Conservation (phyloP, 2,888 invertebrate genomes). For the Polyommatus iphigenia region DNA sequence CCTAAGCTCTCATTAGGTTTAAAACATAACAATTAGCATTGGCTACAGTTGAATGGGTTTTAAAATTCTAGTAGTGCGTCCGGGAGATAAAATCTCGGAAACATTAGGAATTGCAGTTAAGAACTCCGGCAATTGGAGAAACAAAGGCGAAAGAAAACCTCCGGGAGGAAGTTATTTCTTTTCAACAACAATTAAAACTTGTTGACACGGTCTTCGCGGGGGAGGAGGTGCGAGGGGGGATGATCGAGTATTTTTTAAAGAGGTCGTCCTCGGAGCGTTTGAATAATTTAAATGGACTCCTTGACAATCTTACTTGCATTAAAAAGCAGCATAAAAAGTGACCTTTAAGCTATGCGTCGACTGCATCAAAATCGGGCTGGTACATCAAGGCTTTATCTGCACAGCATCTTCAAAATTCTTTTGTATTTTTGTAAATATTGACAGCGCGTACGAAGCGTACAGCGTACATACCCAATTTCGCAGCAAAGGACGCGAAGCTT, state of each 20-base stretch:
- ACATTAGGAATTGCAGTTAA: conserved; percentile 32
- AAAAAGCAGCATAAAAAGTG: too few relatives aligned
- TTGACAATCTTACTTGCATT: background rate
- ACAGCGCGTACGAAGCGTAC: too few relatives aligned
- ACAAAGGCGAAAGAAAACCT: conserved; percentile 33
- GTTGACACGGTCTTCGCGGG: conserved; percentile 9
- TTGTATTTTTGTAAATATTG: too few relatives aligned
- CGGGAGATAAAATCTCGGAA: background rate
- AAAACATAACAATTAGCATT: background rate
- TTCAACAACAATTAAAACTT: conserved; percentile 38
- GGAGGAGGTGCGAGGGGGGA: background rate
- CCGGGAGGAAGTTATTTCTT: conserved; percentile 32
- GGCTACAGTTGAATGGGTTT: background rate
- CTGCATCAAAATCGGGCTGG: too few relatives aligned
- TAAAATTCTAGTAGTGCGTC: conserved; percentile 4
- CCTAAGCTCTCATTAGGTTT: background rate
- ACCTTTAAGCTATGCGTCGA: too few relatives aligned
- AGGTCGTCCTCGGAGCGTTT: conserved; percentile 5
- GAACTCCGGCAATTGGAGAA: conserved; percentile 35
- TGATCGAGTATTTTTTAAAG: conserved; percentile 29
- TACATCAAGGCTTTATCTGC: too few relatives aligned
- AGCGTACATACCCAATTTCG: too few relatives aligned
- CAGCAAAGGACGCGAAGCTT: too few relatives aligned
- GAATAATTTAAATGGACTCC: conserved; percentile 12
- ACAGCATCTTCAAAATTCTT: too few relatives aligned